Evolutionary conservation across 2,113 vertebrate genomes (phyloP), one percentile per base, ranked within the genome.

Genomic region (Noturus placidus): DNA sequence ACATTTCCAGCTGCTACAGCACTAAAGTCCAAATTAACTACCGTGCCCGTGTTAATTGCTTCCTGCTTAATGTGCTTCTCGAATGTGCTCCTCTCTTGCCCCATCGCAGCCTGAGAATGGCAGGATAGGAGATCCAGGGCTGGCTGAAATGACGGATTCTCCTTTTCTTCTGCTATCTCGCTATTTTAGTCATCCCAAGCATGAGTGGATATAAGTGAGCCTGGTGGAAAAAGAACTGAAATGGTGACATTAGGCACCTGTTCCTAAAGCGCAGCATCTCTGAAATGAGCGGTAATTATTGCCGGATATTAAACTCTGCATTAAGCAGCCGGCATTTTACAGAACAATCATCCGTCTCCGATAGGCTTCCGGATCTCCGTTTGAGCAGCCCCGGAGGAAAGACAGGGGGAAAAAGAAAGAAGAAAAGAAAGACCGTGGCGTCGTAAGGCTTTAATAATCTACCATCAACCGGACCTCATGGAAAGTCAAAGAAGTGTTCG

Each of bases 51-150:
- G 92, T 94, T 95, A 95, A 96, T 95, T 94, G 94, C 94, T 95
- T 95, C 94, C 94, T 95, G 93, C 92, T 94, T 95, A 95, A 95
- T 95, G 94, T 95, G 93, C 93, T 94, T 93, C 94, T 93, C 93
- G 95, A 94, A 94, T 94, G 83, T 57, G 46, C 77, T 84, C 92
- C 91, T 92, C 91, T 94, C 85, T 46, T 94, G 94, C 93, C 93
- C 92, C 94, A 93, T 92, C 92, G 92, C 94, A 94, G 93, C 92
- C 89, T 78, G 87, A 89, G 92, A 92, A 90, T 90, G 87, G 88
- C 90, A 72, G 52, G 91, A 63, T 8, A 13, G 19, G 92, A 93
- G 94, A 93, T 94, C 93, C 92, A 92, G 92, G 94, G 92, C 90
- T 92, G 92, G 93, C 93, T 94, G 92, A 94, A 95, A 95, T 94